Base-by-base conservation (phyloP, 2,797 vertebrate genomes). In the Austrolebias charrua region DNA sequence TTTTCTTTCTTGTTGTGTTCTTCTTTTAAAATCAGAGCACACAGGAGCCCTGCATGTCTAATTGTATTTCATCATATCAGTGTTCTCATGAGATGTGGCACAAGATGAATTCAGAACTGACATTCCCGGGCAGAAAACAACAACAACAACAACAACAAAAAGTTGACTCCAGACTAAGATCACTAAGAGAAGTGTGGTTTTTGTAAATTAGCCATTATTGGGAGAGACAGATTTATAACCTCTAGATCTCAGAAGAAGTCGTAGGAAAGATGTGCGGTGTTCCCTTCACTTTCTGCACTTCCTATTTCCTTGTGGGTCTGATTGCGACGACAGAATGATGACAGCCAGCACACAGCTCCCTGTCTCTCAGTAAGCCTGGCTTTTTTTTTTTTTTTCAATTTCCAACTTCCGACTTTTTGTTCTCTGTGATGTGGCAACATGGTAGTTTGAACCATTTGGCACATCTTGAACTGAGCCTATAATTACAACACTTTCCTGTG, bases 381-480 rank as follows among this genome's bases (percentile, higher is more conserved):
- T 5, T 51, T 50, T 15, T n/a, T n/a, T n/a, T n/a, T n/a, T n/a
- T 55, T 53, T 24, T 65, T 50, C 78, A 29, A 2, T 55, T 60
- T 47, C 52, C 29, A 44, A 80, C 85, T 84, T 89, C 84, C 76
- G 71, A 81, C 84, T 75, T 88, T 85, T 87, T 88, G 72, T 82
- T 76, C 80, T 55, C 66, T 85, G 68, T 89, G 80, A 86, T 90
- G 85, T 88, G 85, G 80, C 79, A 89, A 86, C 86, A 79, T 65
- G 69, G 71, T 86, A 76, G 83, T 82, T 88, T 82, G 80, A 80
- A 87, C 75, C 80, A 86, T 89, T 84, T 82, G 79, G 83, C 83
- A 70, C 79, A 83, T 88, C 80, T 88, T 65, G 78, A 76, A 69
- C 78, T 79, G 74, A 90, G 83, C 80, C 85, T 79, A 73, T 89